Percentiles rank a stretch among this genome's conserved stretches.
These are phyloP conservation scores for Hydrochoerus hydrochaeris DNA, from an alignment of 2,113 vertebrate species.

Conservation along the genomic window DNA sequence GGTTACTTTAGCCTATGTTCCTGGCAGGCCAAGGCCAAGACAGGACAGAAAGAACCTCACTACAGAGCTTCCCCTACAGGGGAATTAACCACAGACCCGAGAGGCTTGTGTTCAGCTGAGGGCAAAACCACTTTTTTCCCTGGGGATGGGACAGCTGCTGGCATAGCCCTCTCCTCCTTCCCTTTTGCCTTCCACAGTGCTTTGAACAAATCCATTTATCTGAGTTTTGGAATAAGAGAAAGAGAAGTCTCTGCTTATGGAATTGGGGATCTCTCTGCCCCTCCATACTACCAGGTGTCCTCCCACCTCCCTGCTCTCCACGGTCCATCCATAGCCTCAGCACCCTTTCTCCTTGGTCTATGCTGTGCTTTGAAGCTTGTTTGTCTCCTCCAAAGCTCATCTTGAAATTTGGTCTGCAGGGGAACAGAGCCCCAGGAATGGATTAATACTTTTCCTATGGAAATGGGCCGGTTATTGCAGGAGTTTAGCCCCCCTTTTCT, in stretches of 20 bases:
- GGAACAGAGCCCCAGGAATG: neutral
- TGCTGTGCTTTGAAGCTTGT: neutral
- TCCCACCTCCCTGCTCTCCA: neutral
- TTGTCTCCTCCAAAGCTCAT: neutral
- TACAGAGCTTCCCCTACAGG: neutral
- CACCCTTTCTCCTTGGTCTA: too few species aligned
- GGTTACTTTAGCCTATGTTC: neutral
- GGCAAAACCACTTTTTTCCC: neutral
- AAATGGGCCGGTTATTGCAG: neutral
- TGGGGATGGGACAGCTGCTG: neutral
- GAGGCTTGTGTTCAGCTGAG: neutral
- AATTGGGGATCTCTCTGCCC: neutral
- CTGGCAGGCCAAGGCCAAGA: neutral
- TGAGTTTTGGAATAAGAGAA: neutral
- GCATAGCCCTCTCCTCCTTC: neutral
- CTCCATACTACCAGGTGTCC: neutral
- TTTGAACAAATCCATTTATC: neutral
- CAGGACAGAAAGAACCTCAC: too few species aligned
- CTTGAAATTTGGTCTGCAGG: neutral
- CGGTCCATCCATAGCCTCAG: rapidly evolving
- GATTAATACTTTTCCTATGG: neutral
- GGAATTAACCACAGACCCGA: neutral
- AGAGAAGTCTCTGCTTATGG: neutral
- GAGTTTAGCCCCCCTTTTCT: neutral
- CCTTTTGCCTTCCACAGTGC: neutral